A percentile compares a stretch with the other conserved stretches of the same genome.
Conservation (phyloP, 1,140 invertebrate genomes). For the Drepana arcuata region DNA sequence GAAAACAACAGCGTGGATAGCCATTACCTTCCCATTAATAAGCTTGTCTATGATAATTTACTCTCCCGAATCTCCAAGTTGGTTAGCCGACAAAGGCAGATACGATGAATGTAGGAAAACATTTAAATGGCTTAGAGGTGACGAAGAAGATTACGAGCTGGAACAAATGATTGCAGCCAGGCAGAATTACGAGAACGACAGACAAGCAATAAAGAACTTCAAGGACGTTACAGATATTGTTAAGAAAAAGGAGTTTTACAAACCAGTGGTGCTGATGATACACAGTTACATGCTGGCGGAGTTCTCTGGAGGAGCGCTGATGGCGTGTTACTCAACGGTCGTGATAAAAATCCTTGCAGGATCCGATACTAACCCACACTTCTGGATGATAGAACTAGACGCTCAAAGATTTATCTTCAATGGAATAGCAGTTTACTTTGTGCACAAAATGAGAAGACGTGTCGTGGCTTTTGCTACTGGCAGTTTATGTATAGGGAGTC, state of each 20-base stretch:
- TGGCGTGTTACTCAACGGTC: slow-evolving; percentile 79
- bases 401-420: slow-evolving; percentile 69
- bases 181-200: slow-evolving; percentile 17
- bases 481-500: slow-evolving; percentile 24
- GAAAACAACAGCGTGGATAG: slow-evolving; percentile 68
- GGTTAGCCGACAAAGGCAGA: slow-evolving; percentile 70
- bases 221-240: slow-evolving; percentile 16
- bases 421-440: slow-evolving; percentile 31
- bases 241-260: slow-evolving; percentile 41
- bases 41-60: slow-evolving; percentile 62
- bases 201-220: slow-evolving; percentile 10
- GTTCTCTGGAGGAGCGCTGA: slow-evolving; percentile 48
- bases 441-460: slow-evolving; percentile 38
- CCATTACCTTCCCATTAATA: slow-evolving; percentile 53
- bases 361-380: slow-evolving; percentile 69
- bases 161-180: slow-evolving; percentile 43
- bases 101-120: slow-evolving; percentile 55
- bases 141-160: slow-evolving; percentile 41
- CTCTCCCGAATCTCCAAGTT: slow-evolving; percentile 80
- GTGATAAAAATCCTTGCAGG: slow-evolving; percentile 70
- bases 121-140: slow-evolving; percentile 65
- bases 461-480: slow-evolving; percentile 34
- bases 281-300: slow-evolving; percentile 35
- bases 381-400: slow-evolving; percentile 76
- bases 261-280: slow-evolving; percentile 45